Base-by-base conservation (phyloP, 2,888 invertebrate genomes). In the Sthenelais limicola region DNA sequence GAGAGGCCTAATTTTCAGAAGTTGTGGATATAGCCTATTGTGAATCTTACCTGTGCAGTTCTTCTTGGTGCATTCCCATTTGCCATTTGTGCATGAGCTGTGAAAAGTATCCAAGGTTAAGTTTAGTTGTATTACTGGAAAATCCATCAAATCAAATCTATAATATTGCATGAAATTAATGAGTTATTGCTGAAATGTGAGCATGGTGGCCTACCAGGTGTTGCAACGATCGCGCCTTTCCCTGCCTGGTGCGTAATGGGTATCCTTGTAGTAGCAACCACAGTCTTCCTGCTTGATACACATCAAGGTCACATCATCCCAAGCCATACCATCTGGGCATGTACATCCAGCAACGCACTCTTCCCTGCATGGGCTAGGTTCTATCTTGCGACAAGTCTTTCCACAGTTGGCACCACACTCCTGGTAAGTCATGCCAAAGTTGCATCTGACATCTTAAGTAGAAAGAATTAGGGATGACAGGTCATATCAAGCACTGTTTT, bases 311-410 rank as follows among this genome's bases (percentile, higher is more conserved):
- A 5, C n/a, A 12, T 51, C 51, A 52, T 68, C 68, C 33, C 35
- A 68, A 4, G 38, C 26, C 24, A 51, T 3, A 30, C 52, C 68
- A 28, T 90, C 89, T 0, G 94, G 94, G 84, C 97, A 97, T 73
- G 94, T 94, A 87, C 97, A 97, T 0, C 96, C 97, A 86, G 96
- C 96, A 0, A 94, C 93, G 82, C 96, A 96, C 82, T 88, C 26
- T 12, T 85, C 76, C 26, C 79, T 79, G 78, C 87, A 87, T 15
- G 35, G 32, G 15, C 67, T 58, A 33, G 74, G 76, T 51, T 74
- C 67, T 1, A 70, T 30, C 28, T 28, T 30, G 12, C 62, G 32
- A 58, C 76, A 76, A 2, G 70, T 67, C 71, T 67, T 69, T 15
- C 43, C 67, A 67, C 75, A 76, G 66, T 47, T 73, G 15, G 52